Conservation (phyloP, 2,888 invertebrate species). For the Agrotis clavis region DNA sequence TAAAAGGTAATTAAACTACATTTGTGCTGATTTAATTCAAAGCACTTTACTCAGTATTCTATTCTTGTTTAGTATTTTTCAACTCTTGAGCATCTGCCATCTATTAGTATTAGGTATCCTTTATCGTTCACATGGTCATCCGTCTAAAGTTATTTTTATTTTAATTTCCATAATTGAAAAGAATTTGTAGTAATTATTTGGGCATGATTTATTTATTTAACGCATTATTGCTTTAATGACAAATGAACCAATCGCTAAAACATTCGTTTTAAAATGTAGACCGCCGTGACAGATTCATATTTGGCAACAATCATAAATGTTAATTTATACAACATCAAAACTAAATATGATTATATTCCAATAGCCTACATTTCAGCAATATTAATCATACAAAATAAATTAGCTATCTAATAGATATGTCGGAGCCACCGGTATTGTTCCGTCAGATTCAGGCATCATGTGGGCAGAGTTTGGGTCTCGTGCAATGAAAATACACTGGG, state of each 20-base stretch:
- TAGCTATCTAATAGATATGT: slow-evolving; percentile 14
- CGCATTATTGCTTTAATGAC: background rate
- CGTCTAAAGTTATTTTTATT: too few relatives aligned
- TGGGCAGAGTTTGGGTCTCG: too few relatives aligned
- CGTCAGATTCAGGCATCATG: too few relatives aligned
- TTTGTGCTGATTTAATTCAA: slow-evolving; percentile 8
- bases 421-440: too few relatives aligned
- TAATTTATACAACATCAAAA: slow-evolving; percentile 27
- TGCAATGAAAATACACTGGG: too few relatives aligned
- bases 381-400: slow-evolving; percentile 55
- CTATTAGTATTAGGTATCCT: too few relatives aligned
- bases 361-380: slow-evolving; percentile 40
- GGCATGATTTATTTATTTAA: too few relatives aligned
- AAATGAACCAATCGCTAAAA: background rate
- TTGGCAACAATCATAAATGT: slow-evolving; percentile 6
- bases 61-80: background rate
- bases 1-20: slow-evolving; percentile 29
- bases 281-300: slow-evolving; percentile 8
- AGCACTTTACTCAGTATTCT: background rate
- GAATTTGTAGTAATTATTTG: too few relatives aligned
- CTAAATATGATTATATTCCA: slow-evolving; percentile 23
- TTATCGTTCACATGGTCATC: too few relatives aligned
- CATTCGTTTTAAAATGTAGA: slow-evolving; percentile 6
- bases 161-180: too few relatives aligned
- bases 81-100: too few relatives aligned